Conservation (phyloP, 2,888 invertebrate genomes). For the Cryptocheilus praepositus region DNA sequence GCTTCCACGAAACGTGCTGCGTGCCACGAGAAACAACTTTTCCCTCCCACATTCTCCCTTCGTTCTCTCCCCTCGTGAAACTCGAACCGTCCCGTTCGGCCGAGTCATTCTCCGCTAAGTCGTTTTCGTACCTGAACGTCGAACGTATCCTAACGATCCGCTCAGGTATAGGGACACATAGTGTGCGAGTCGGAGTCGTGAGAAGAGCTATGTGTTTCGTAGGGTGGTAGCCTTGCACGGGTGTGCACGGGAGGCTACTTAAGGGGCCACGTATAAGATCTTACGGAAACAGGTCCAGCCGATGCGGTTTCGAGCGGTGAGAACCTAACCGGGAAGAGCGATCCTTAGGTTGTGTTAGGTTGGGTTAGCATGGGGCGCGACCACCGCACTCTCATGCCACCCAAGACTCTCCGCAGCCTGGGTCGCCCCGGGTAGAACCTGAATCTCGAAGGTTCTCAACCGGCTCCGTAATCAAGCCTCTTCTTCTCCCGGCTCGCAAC, state of each 20-base stretch:
- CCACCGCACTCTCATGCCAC: conserved; percentile 64
- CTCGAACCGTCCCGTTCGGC: too few relatives aligned
- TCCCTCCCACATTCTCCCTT: too few relatives aligned
- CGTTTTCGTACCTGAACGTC: background rate
- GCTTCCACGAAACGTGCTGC: too few relatives aligned
- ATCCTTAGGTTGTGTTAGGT: conserved; percentile 59
- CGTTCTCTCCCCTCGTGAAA: too few relatives aligned
- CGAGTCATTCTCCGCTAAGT: too few relatives aligned
- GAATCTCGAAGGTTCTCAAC: conserved; percentile 72
- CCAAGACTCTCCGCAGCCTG: conserved; percentile 63
- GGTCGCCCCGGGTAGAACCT: conserved; percentile 68
- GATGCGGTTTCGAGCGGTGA: conserved; percentile 56
- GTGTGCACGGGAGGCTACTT: conserved; percentile 31
- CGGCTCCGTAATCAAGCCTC: conserved; percentile 26
- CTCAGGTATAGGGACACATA: conserved; percentile 3
- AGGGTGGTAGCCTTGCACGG: conserved; percentile 38
- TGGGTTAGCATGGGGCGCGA: conserved; percentile 66
- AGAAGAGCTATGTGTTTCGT: conserved; percentile 35
- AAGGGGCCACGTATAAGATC: conserved; percentile 33
- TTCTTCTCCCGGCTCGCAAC: conserved; percentile 9
- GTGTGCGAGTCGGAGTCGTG: conserved; percentile 11
- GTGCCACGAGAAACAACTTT: too few relatives aligned
- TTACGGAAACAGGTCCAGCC: conserved; percentile 53
- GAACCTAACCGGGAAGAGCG: conserved; percentile 58
- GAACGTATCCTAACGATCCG: conserved; percentile 11